phyloP scores from a whole-genome alignment of 2,888 invertebrate species.

The Tiphia femorata region DNA sequence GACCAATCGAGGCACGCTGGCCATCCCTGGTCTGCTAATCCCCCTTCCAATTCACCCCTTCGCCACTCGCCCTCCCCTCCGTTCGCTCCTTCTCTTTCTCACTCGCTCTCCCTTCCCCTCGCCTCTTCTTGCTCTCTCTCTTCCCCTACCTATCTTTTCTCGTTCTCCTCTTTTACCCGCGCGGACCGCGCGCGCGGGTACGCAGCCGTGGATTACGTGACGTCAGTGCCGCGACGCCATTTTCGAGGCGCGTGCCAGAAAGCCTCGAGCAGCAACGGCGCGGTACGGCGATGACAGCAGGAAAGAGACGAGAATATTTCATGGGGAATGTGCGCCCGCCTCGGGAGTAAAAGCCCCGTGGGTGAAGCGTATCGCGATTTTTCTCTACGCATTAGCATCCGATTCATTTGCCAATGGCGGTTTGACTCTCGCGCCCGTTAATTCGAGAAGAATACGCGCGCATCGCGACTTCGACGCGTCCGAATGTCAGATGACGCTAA shows the following conservation, averaged over 20 bases:
- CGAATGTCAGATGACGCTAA: too few relatives aligned
- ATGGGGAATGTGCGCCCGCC: conserved; percentile 40
- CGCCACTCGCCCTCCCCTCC: conserved; percentile 8
- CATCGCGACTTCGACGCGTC: too few relatives aligned
- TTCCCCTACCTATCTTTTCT: conserved; percentile 3
- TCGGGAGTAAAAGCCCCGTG: too few relatives aligned
- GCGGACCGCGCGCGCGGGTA: conserved; percentile 15
- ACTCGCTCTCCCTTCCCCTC: conserved; percentile 24
- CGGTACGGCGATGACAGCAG: conserved; percentile 10
- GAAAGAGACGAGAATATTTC: conserved; percentile 32
- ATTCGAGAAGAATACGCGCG: too few relatives aligned
- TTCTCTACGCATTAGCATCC: too few relatives aligned
- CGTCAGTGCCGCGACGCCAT: conserved; percentile 64
- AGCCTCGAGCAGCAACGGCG: conserved; percentile 31
- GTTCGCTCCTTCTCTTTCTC: conserved; percentile 29
- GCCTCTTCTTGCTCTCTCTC: not conserved
- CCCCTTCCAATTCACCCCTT: too few relatives aligned
- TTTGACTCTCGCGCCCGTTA: too few relatives aligned
- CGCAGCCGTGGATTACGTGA: conserved; percentile 54
- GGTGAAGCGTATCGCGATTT: conserved; percentile 35
- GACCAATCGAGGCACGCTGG: conserved; percentile 64
- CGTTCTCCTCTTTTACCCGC: not conserved
- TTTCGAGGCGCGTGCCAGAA: conserved; percentile 65
- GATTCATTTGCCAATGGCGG: too few relatives aligned
- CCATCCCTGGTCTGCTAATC: conserved; percentile 56